Base-by-base conservation (phyloP, 2,888 invertebrate genomes). In the Drosophila leonis region DNA sequence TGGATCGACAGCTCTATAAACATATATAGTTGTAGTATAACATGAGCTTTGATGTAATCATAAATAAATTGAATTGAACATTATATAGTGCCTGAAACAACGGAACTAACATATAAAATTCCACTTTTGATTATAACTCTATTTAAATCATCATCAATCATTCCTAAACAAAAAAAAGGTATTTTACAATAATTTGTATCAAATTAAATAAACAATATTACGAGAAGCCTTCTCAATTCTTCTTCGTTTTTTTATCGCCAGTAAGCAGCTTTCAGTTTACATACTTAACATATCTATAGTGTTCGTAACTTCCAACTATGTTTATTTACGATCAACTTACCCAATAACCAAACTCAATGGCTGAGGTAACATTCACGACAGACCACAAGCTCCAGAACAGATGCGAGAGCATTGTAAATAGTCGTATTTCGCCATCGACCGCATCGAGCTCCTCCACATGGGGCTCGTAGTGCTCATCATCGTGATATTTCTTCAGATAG, bases 331-430 rank as follows among this genome's bases (percentile, higher is more conserved):
- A 10, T 3, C 4, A 31, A 49, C 95, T 95, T 93, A 98, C 98
- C 97, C 97, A 97, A 91, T 98, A 98, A 64, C 98, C 98, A 90
- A 99, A 99, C 20, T 97, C 96, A 86, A 98, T 98, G 90, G 97
- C 95, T 2, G 98, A 96, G 72, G 96, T 96, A 0, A 97, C 97
- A 92, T 98, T 98, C 15, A 98, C 96, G 37, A 98, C 94, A 3
- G 96, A 96, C 99, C 99, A 99, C 0, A 99, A 94, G 1, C 95
- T 95, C 99, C 99, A 99, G 92, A 99, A 96, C 68, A 99, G 95
- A 92, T 99, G 98, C 52, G 98, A 97, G 31, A 96, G 97, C 71
- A 98, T 94, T 0, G 96, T 95, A 92, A 98, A 99, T 1, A 96
- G 94, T 70, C 96, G 95, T 37, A 98, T 96, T 93, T 99, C 99